Percentiles rank a stretch among this genome's conserved stretches.
phyloP scores from a whole-genome alignment of 2,888 invertebrate genomes.

The Aphelenchoides bicaudatus region DNA sequence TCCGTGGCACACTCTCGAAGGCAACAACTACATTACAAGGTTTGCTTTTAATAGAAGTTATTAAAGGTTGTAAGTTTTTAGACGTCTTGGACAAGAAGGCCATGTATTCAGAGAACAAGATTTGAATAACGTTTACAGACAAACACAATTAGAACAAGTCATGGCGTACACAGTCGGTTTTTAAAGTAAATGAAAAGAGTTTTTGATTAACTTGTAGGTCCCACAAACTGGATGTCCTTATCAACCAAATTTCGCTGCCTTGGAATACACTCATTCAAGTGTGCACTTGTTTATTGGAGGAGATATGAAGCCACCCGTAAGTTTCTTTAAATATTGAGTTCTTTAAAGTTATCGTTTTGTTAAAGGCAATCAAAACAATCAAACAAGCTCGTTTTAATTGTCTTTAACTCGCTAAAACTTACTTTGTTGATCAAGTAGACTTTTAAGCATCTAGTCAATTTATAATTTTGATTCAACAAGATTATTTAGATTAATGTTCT shows the following conservation, averaged over 20 bases:
- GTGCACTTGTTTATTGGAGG: slow-evolving; percentile 58
- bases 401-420: too few species aligned
- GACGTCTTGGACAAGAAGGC: slow-evolving; percentile 39
- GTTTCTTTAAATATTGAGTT: slow-evolving; percentile 16
- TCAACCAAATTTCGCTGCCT: slow-evolving; percentile 55
- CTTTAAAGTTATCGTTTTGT: too few species aligned
- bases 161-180: slow-evolving; percentile 56
- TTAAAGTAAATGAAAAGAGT: too few species aligned
- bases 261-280: slow-evolving; percentile 56
- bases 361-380: too few species aligned
- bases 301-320: slow-evolving; percentile 51
- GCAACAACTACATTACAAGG: slow-evolving; percentile 44
- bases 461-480: too few species aligned
- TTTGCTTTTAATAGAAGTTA: slow-evolving; percentile 14
- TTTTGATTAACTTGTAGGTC: too few species aligned
- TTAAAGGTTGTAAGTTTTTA: slow-evolving; percentile 21
- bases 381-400: too few species aligned
- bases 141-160: slow-evolving; percentile 53
- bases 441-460: too few species aligned
- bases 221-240: slow-evolving; percentile 55
- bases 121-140: slow-evolving; percentile 48
- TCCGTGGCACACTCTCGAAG: slow-evolving; percentile 49
- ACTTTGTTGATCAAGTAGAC: too few species aligned
- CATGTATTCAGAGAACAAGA: slow-evolving; percentile 51
- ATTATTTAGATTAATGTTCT: background rate